Conservation (phyloP, 2,797 vertebrate species). For the Ciconia nigra region DNA sequence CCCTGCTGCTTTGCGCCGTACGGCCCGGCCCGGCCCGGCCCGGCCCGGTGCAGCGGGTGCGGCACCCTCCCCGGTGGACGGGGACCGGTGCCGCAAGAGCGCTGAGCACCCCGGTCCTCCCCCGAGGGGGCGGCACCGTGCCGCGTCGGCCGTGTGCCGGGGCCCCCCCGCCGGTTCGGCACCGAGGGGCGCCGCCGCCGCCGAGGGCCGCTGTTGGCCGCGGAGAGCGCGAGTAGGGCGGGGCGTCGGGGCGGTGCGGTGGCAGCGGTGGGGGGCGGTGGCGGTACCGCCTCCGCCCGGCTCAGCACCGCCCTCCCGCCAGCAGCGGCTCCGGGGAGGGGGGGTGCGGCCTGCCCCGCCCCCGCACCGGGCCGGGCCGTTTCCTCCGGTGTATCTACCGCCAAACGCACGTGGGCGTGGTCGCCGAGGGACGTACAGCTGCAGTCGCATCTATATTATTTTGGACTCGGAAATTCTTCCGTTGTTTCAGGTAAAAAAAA, state of each 20-base stretch:
- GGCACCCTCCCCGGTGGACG: not conserved
- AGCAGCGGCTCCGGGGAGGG: not conserved
- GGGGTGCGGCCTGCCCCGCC: not conserved
- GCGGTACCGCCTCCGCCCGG: not conserved
- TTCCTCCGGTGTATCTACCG: too few species aligned
- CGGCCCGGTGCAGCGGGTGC: not conserved
- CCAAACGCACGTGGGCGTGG: too few species aligned
- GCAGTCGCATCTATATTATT: accelerated
- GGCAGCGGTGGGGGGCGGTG: not conserved
- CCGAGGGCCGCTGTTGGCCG: conserved; percentile 21
- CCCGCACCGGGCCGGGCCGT: not conserved
- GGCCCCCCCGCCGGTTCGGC: not conserved
- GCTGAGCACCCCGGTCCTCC: not conserved
- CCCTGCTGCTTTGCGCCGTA: too few species aligned
- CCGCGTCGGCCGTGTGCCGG: not conserved
- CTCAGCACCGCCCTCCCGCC: not conserved
- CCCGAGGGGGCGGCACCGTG: too few species aligned
- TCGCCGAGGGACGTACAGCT: not conserved
- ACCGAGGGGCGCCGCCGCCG: not conserved
- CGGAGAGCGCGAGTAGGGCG: not conserved
- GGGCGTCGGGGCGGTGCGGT: not conserved
- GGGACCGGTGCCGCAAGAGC: not conserved
- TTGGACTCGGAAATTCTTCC: not conserved
- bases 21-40: too few species aligned
- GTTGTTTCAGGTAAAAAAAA: not conserved